A percentile compares a stretch with the other conserved stretches of the same genome.
Evolutionary conservation across 2,888 invertebrate species (phyloP).

Genomic region (Notodonta ziczac): DNA sequence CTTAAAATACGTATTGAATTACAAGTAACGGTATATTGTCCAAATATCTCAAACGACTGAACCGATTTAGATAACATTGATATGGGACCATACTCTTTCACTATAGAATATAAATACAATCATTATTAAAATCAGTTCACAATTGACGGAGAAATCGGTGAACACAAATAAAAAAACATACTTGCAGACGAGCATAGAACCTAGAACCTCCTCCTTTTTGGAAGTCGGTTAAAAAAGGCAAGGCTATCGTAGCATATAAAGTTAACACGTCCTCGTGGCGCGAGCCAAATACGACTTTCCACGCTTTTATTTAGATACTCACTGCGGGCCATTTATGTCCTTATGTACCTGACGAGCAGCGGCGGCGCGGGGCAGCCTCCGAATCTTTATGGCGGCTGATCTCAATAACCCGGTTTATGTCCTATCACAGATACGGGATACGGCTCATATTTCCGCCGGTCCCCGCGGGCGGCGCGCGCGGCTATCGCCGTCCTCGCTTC

Average conservation of each 20-base stretch:
- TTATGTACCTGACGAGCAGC: conserved; percentile 27
- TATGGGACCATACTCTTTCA: too few species aligned
- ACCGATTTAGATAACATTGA: too few species aligned
- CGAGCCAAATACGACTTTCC: conserved; percentile 42
- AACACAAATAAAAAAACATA: too few species aligned
- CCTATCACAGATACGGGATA: conserved; percentile 43
- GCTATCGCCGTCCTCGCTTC: conserved; percentile 13
- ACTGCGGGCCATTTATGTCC: conserved; percentile 50
- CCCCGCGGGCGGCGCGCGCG: conserved; percentile 14
- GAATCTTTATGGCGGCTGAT: conserved; percentile 55
- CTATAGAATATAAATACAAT: too few species aligned
- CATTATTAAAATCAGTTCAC: too few species aligned
- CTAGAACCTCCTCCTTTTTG: conserved; percentile 14
- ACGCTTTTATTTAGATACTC: conserved; percentile 53
- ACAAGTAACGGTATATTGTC: too few species aligned
- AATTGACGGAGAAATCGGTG: too few species aligned
- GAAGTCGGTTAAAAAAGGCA: conserved; percentile 29
- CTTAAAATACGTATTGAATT: too few species aligned
- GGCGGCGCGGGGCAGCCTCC: conserved; percentile 29
- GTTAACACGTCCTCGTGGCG: conserved; percentile 34
- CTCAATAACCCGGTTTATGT: conserved; percentile 48
- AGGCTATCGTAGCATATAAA: conserved; percentile 47
- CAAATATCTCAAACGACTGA: too few species aligned
- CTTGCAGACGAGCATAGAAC: too few species aligned
- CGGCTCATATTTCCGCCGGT: conserved; percentile 35